These are phyloP conservation scores for Talpa occidentalis DNA, from an alignment of 2,113 vertebrate species.

Conservation along the genomic window DNA sequence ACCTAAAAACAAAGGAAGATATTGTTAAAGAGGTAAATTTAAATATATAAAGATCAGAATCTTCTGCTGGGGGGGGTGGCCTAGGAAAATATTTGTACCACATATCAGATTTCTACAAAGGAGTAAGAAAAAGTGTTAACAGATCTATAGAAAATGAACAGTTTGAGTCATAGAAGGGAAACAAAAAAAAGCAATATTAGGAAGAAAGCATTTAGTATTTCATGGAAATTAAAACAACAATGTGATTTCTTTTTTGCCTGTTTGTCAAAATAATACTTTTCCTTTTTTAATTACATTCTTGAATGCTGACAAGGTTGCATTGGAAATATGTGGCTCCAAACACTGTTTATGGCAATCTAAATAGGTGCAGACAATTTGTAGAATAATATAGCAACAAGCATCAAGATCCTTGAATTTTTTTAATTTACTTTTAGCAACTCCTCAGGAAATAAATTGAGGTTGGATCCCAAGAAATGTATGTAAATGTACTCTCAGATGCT, in stretches of 20 bases:
- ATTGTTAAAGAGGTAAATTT: not conserved
- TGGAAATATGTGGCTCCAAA: conserved; percentile 2
- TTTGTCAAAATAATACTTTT: conserved; percentile 34
- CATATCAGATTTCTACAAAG: not conserved
- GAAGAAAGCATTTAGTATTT: conserved; percentile 31
- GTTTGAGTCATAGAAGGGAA: conserved; percentile 48
- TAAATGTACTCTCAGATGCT: conserved; percentile 5
- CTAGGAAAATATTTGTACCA: not conserved
- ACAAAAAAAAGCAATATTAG: not conserved
- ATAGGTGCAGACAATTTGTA: conserved; percentile 2
- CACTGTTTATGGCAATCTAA: conserved; percentile 9
- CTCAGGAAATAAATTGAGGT: conserved; percentile 34
- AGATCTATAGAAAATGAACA: conserved; percentile 35
- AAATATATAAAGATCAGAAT: not conserved
- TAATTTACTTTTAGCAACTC: conserved; percentile 31
- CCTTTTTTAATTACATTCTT: not conserved
- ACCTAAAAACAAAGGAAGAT: conserved; percentile 7
- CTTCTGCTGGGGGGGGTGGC: not conserved
- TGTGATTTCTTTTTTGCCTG: not conserved
- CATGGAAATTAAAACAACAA: conserved; percentile 16
- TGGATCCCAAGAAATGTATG: not conserved
- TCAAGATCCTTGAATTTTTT: not conserved
- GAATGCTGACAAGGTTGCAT: not conserved
- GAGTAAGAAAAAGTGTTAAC: not conserved
- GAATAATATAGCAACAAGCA: conserved; percentile 12